Evolutionary conservation across 2,888 invertebrate species (phyloP), one percentile per base, ranked within the genome.

Genomic region (Apamea epomidion): DNA sequence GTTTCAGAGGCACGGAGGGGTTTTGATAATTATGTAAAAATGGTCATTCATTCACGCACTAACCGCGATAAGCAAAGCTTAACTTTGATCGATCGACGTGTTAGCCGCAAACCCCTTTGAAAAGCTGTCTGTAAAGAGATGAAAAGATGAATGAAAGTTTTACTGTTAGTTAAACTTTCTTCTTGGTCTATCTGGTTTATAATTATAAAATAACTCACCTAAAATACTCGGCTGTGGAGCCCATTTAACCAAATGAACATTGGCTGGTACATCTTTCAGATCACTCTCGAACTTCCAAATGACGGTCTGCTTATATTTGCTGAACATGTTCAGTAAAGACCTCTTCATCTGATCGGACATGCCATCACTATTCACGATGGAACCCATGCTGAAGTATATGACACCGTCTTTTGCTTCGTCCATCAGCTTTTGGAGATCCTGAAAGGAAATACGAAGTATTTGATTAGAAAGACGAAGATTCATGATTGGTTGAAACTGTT

Each of bases 271-370:
- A 73, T 93, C 90, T 0, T 90, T 75, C 45, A 94, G 65, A 12
- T 94, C 92, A 29, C 89, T 92, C 78, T 96, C 96, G 45, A 94
- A 95, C 82, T 96, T 96, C 96, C 96, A 96, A 32, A 96, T 92
- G 0, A 96, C 92, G 0, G 92, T 93, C 78, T 95, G 93, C 65
- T 95, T 93, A 12, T 95, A 88, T 79, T 90, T 90, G 4, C 93
- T 91, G 80, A 95, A 95, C 89, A 95, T 91, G 29, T 92, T 86
- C 0, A 96, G 76, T 2, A 96, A 80, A 0, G 92, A 91, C 6
- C 78, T 82, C 42, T 90, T 93, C 93, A 95, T 93, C 64, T 91
- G 78, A 1, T 89, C 87, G 0, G 93, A 87, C 93, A 95, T 93
- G 51, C 92, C 91, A 45, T 86, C 90, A 75, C 94, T 94, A 54